These are phyloP conservation scores for Ptiloglossa arizonensis DNA, from an alignment of 1,140 invertebrate genomes.

Conservation along the genomic window DNA sequence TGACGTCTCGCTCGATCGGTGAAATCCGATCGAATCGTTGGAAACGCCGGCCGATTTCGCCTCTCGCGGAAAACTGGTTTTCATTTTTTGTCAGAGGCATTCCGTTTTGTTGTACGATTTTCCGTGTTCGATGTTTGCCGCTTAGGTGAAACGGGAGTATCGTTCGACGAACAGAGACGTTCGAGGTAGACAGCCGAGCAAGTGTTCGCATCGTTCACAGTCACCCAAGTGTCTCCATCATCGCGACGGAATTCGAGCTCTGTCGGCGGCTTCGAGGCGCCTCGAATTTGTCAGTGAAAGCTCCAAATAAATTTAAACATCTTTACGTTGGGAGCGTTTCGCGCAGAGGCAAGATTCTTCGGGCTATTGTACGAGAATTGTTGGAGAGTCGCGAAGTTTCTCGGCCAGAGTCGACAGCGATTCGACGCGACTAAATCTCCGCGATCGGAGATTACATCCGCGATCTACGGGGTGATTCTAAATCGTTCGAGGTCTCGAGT, in stretches of 20 bases:
- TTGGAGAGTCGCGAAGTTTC: too few relatives aligned
- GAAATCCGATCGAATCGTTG: conserved; percentile 30
- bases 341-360: not conserved
- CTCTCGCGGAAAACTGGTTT: not conserved
- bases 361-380: too few relatives aligned
- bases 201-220: conserved; percentile 45
- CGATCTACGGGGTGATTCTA: too few relatives aligned
- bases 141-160: conserved; percentile 11
- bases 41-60: not conserved
- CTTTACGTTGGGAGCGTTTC: not conserved
- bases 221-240: conserved; percentile 53
- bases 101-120: not conserved
- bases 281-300: conserved; percentile 52
- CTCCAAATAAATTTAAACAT: conserved; percentile 41
- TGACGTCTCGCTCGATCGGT: conserved; percentile 7
- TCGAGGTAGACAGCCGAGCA: conserved; percentile 13
- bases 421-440: too few relatives aligned
- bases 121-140: not conserved
- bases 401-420: too few relatives aligned
- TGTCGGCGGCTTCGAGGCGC: conserved; percentile 25
- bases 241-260: conserved; percentile 43
- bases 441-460: too few relatives aligned
- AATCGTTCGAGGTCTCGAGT: too few relatives aligned
- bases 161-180: conserved; percentile 21
- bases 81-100: not conserved